Evolutionary conservation across 2,113 vertebrate species (phyloP).

Genomic region (Peucedramus taeniatus): DNA sequence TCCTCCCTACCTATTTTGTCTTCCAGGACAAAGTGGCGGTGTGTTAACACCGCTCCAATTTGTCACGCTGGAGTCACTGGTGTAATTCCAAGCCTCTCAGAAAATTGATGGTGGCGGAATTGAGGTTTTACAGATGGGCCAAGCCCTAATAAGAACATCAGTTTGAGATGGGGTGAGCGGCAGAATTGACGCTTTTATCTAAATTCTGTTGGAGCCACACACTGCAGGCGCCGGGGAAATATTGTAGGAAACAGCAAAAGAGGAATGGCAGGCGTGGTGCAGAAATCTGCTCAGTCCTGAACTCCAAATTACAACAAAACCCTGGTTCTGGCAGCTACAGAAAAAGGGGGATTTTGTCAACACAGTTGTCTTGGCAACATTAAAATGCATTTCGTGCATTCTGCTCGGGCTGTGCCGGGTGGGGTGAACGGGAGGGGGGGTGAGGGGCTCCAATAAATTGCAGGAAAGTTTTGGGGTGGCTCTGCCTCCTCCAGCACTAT

Average conservation of each 20-base stretch:
- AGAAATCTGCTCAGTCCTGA: slow-evolving; percentile 18
- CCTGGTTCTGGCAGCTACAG: background rate
- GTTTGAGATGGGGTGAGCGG: background rate
- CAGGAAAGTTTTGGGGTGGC: background rate
- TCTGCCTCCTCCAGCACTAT: background rate
- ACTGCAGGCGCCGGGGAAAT: background rate
- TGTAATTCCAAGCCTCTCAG: background rate
- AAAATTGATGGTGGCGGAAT: background rate
- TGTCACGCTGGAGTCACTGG: background rate
- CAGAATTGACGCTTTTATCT: slow-evolving; percentile 7
- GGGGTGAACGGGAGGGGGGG: background rate
- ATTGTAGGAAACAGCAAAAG: background rate
- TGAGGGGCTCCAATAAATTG: background rate
- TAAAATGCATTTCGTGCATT: background rate
- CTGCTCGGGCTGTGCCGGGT: background rate
- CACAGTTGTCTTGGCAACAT: slow-evolving; percentile 41
- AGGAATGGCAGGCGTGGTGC: background rate
- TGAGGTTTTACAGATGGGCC: slow-evolving; percentile 31
- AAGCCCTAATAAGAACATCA: slow-evolving; percentile 31
- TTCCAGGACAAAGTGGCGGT: background rate
- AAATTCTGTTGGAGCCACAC: background rate
- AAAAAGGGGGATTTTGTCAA: background rate
- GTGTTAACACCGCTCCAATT: background rate
- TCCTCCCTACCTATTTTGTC: slow-evolving; percentile 23
- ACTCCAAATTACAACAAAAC: slow-evolving; percentile 20